phyloP scores from a whole-genome alignment of 2,888 invertebrate genomes.

The Hydraecia micacea region DNA sequence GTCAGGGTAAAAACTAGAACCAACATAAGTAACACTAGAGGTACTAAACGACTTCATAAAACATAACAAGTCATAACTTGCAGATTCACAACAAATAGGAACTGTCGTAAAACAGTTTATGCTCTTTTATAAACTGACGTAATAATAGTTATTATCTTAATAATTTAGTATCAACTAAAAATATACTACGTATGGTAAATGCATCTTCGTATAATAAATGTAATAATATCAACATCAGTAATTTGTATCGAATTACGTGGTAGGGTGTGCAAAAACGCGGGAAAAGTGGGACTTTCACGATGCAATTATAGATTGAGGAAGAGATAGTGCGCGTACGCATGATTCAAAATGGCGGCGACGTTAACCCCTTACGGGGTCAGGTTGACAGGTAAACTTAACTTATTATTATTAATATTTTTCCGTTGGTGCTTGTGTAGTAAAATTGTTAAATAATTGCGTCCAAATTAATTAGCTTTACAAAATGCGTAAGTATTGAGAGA shows the following conservation, averaged over 20 bases:
- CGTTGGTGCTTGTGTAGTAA: neutral
- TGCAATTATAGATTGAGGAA: slow-evolving; percentile 75
- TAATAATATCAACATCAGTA: slow-evolving; percentile 34
- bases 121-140: slow-evolving; percentile 9
- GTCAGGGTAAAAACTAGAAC: slow-evolving; percentile 13
- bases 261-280: slow-evolving; percentile 74
- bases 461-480: neutral
- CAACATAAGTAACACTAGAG: slow-evolving; percentile 12
- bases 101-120: slow-evolving; percentile 29
- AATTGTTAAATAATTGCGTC: neutral
- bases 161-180: slow-evolving; percentile 8
- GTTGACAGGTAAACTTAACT: slow-evolving; percentile 45
- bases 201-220: slow-evolving; percentile 33
- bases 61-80: slow-evolving; percentile 12
- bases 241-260: slow-evolving; percentile 54
- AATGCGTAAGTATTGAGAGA: neutral
- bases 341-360: slow-evolving; percentile 66
- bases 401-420: slow-evolving; percentile 16
- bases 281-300: slow-evolving; percentile 75
- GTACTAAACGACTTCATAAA: slow-evolving; percentile 37
- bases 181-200: slow-evolving; percentile 1
- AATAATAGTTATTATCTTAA: slow-evolving; percentile 33
- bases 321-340: slow-evolving; percentile 71
- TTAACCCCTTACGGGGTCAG: slow-evolving; percentile 56
- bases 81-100: slow-evolving; percentile 36